Evolutionary conservation across 35 echinoderm and acorn worm species (phyloP).

Genomic region (Apostichopus japonicus): DNA sequence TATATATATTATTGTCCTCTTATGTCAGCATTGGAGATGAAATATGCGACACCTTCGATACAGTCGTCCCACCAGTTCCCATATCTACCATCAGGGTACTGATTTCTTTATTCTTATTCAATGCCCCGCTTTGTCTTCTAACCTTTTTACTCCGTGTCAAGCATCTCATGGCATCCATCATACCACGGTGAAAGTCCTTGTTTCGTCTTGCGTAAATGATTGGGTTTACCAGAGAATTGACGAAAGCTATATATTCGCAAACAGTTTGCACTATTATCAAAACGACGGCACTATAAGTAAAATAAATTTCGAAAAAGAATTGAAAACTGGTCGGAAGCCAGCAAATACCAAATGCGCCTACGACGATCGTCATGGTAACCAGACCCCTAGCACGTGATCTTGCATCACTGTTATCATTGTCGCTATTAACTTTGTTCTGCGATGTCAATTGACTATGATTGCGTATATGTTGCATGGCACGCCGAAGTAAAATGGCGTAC

Average conservation of each 20-base stretch:
- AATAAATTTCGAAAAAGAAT: constrained; percentile 45
- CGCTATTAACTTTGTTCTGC: too few relatives aligned
- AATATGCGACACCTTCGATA: too few relatives aligned
- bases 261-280: not conserved
- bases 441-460: not conserved
- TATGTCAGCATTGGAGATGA: too few relatives aligned
- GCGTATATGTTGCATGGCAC: constrained; percentile 12
- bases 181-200: constrained; percentile 6
- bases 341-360: constrained; percentile 49
- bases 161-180: not conserved
- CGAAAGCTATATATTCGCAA: constrained; percentile 28
- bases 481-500: constrained; percentile 20
- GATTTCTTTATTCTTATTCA: not conserved
- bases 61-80: too few relatives aligned
- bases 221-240: constrained; percentile 45
- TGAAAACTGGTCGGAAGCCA: constrained; percentile 51
- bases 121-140: not conserved
- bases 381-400: constrained; percentile 22
- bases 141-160: not conserved
- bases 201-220: constrained; percentile 33
- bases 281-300: not conserved
- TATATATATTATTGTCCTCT: too few relatives aligned
- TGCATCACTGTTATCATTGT: not conserved
- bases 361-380: constrained; percentile 45
- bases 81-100: too few relatives aligned